A percentile compares a stretch with the other conserved stretches of the same genome.
These are phyloP conservation scores for Megaceryle alcyon DNA, from an alignment of 2,797 vertebrate genomes.

Conservation along the genomic window DNA sequence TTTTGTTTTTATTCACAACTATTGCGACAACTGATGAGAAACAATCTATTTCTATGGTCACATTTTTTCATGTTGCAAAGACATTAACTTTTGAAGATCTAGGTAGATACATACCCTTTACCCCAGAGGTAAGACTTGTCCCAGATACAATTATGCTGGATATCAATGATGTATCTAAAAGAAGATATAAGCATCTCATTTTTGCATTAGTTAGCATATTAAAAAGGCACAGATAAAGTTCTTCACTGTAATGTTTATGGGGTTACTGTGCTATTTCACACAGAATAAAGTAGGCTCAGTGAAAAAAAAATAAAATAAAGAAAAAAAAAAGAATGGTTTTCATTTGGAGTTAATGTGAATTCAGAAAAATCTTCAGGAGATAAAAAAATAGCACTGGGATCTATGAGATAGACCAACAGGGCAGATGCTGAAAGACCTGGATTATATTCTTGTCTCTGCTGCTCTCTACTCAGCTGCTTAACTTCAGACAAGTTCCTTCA, in stretches of 20 bases:
- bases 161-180: constrained; percentile 15
- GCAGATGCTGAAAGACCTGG: not conserved
- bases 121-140: constrained; percentile 16
- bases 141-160: constrained; percentile 17
- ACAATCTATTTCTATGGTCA: constrained; percentile 9
- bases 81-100: constrained; percentile 6
- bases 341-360: not conserved
- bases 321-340: not conserved
- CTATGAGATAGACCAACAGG: not conserved
- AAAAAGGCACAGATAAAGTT: constrained; percentile 11
- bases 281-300: not conserved
- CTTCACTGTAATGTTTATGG: not conserved
- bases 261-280: not conserved
- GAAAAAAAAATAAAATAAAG: not conserved
- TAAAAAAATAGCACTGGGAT: not conserved
- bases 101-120: not conserved
- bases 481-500: not conserved
- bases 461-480: not conserved
- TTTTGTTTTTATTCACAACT: not conserved
- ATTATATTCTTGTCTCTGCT: not conserved
- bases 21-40: not conserved
- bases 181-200: not conserved
- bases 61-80: not conserved
- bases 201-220: constrained; percentile 32
- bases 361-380: not conserved